phyloP scores from a whole-genome alignment of 2,113 vertebrate genomes.

The human (Homo sapiens) region DNA sequence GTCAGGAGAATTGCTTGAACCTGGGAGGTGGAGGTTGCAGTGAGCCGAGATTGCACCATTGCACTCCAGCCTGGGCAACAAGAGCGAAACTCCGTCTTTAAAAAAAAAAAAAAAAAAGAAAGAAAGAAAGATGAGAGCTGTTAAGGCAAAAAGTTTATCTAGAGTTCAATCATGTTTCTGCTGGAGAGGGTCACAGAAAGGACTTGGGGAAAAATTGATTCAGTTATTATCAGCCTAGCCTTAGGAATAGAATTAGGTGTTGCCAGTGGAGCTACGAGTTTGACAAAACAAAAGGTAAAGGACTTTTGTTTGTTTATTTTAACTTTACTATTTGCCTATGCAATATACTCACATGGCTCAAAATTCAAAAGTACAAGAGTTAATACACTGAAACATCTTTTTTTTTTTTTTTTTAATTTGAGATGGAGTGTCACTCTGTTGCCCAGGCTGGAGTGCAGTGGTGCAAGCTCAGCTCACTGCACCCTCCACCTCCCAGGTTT shows the following conservation, averaged over 20 bases:
- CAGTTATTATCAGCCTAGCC: not conserved
- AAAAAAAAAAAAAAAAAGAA: not conserved
- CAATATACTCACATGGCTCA: not conserved
- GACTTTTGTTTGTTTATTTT: conserved; percentile 26
- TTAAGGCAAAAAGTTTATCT: not conserved
- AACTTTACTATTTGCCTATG: not conserved
- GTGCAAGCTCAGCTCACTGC: too few relatives aligned
- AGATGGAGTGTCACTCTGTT: too few relatives aligned
- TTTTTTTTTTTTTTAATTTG: too few relatives aligned
- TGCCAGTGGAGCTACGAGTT: not conserved
- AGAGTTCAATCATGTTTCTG: not conserved
- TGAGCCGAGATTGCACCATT: too few relatives aligned
- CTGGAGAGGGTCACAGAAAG: not conserved
- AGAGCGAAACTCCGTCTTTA: too few relatives aligned
- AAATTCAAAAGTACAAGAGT: conserved; percentile 1
- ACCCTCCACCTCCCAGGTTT: too few relatives aligned
- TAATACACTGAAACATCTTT: not conserved
- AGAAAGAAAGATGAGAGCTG: not conserved
- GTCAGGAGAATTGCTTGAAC: too few relatives aligned
- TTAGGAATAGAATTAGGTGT: not conserved
- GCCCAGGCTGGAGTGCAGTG: too few relatives aligned
- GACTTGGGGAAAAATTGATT: not conserved
- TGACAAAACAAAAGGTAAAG: conserved; percentile 27
- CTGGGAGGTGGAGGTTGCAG: too few relatives aligned
- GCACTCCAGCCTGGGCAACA: too few relatives aligned